Evolutionary conservation across 2,797 vertebrate genomes (phyloP), one percentile per base, ranked within the genome.

Genomic region (Perodicticus potto): DNA sequence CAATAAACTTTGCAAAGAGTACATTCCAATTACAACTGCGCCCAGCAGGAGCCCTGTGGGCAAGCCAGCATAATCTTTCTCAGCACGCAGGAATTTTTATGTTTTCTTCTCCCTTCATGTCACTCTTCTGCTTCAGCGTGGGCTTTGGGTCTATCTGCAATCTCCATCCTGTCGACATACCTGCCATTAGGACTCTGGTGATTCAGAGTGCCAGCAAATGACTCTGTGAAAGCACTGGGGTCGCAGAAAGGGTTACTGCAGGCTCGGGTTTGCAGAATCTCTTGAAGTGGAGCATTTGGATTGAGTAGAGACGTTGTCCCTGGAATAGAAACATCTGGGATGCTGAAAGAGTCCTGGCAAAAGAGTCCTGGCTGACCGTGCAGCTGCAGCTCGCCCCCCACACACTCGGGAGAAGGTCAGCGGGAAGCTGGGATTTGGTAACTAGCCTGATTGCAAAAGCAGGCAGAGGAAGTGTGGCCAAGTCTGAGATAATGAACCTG

Each of bases 1-100:
- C 98, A 99, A 99, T 99, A 99, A 99, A 99, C 99, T 99, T 99
- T 98, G 99, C 98, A 98, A 99, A 99, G 98, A 99, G 98, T 98
- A 98, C 98, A 98, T 98, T 98, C 99, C 99, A 99, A 99, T 99
- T 99, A 99, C 77, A 96, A 98, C 98, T 97, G 98, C 97, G 98
- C 98, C 98, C 99, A 98, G 99, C 98, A 94, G 98, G 98, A 98
- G 94, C 97, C 92, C 89, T 69, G 96, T 93, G 98, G 97, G 97
- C 95, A 97, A 97, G 95, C 95, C 98, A 91, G 97, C 55, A 67
- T 94, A 96, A 97, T 98, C 97, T 76, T 95, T 97, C 97, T 97
- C 89, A 81, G 92, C 92, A 83, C 37, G 53, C 96, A 97, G 97
- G 87, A 93, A n/a, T 74, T 94, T 96, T 69, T 59, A 69, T 12